Base-by-base conservation (phyloP, 2,797 vertebrate species). In the Galagoides demidoff region DNA sequence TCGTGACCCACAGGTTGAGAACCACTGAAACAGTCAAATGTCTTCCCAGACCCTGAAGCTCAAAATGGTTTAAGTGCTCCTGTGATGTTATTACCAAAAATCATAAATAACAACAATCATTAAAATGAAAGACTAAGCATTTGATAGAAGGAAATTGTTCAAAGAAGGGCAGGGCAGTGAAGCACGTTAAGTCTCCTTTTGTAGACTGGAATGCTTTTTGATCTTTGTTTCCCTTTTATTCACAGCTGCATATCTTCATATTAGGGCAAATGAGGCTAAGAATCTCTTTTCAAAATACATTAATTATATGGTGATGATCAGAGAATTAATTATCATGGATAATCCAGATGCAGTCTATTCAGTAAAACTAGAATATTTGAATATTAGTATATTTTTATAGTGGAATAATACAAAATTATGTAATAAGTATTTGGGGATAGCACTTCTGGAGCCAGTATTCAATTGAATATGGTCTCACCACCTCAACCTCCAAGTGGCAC, bases 191-290 rank as follows among this genome's bases (percentile, higher is more conserved):
- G 45, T 37, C 23, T 77, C 81, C 29, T 79, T 94, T 82, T 79
- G 71, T 37, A 85, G 59, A 34, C 14, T 70, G 74, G 39, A 68
- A 73, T 92, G 34, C 43, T 74, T 95, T 97, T 79, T 95, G 81
- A 90, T 95, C 71, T 93, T 78, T 8, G 31, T 63, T 95, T 90
- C 49, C 14, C 68, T 76, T 96, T 87, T 84, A 85, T 90, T 77
- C 88, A 92, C 16, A 64, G 39, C 49, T 70, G 37, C 11, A 19
- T 87, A 34, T 96, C 22, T 93, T 94, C 29, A n/a, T 43, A 88
- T 84, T 74, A 93, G 34, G 45, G 19, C 74, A 85, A 81, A 34
- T 45, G 45, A 95, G 19, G 39, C 37, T 89, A 82, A 92, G 70
- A 94, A 27, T 23, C 29, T 7, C 10, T 92, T 59, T 78, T 22